Conservation (phyloP, 2,113 vertebrate genomes). For the Phycodurus eques region DNA sequence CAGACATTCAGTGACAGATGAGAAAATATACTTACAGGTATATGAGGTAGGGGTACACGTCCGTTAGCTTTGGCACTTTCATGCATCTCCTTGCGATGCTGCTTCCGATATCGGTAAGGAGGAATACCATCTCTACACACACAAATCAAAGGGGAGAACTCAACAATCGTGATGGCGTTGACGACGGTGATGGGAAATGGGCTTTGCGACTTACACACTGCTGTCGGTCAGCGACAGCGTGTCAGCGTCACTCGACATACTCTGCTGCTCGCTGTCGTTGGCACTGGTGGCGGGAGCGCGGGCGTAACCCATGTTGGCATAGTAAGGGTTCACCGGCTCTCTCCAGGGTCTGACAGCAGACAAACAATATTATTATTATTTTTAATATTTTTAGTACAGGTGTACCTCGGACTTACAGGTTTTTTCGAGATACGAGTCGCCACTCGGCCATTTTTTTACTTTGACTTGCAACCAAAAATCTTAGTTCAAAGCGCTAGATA, state of each 20-base stretch:
- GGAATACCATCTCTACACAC: slow-evolving; percentile 88
- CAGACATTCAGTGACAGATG: neutral
- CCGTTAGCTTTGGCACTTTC: slow-evolving; percentile 98
- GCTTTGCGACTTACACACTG: slow-evolving; percentile 80
- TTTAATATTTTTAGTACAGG: neutral
- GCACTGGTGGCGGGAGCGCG: slow-evolving; percentile 92
- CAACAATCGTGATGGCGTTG: neutral
- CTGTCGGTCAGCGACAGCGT: slow-evolving; percentile 96
- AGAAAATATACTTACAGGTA: slow-evolving; percentile 85
- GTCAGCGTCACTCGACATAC: slow-evolving; percentile 97
- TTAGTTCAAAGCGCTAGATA: no score
- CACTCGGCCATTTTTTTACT: neutral
- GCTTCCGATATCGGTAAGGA: slow-evolving; percentile 90
- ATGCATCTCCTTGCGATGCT: slow-evolving; percentile 97
- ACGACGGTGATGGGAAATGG: no score
- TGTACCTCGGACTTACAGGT: no score
- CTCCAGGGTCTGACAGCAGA: slow-evolving; percentile 77
- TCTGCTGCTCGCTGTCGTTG: slow-evolving; percentile 99
- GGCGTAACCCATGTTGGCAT: slow-evolving; percentile 91
- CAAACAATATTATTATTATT: neutral
- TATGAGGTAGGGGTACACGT: slow-evolving; percentile 97
- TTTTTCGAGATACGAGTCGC: no score
- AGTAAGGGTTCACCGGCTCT: slow-evolving; percentile 92
- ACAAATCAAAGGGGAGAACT: neutral
- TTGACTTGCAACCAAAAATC: no score